Conservation (phyloP, 2,797 vertebrate genomes). For the Sebastes wilsoni region DNA sequence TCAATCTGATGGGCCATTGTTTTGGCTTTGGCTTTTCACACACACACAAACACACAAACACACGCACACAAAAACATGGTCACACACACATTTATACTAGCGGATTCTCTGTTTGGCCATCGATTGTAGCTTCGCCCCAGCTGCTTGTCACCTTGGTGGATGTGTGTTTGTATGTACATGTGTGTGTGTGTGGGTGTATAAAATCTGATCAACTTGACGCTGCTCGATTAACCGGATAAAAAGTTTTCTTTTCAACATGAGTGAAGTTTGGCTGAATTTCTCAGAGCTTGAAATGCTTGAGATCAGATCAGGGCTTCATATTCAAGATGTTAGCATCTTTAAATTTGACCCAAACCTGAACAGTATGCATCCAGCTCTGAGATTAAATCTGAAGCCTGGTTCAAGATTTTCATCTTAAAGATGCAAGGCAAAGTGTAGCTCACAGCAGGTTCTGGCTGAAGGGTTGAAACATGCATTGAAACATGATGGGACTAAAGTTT, state of each 20-base stretch:
- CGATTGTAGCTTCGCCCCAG: conserved; percentile 74
- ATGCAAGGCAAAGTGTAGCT: neutral
- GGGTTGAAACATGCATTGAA: neutral
- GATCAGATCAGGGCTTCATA: neutral
- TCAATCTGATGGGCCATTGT: conserved; percentile 92
- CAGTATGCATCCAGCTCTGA: neutral
- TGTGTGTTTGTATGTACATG: conserved; percentile 14
- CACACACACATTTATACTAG: conserved; percentile 31
- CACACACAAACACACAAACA: conserved; percentile 2
- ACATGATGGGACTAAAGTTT: neutral
- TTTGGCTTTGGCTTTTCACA: conserved; percentile 75
- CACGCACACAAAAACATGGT: neutral
- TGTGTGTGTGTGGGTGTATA: conserved; percentile 8
- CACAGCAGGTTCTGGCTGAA: neutral
- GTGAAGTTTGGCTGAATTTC: neutral
- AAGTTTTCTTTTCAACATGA: neutral
- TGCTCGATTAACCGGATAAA: conserved; percentile 54
- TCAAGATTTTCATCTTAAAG: neutral
- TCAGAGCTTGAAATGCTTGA: neutral
- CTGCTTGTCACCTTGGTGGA: conserved; percentile 80
- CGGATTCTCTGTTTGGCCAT: conserved; percentile 83
- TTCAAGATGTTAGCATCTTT: neutral
- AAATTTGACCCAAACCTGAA: neutral
- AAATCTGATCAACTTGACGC: conserved; percentile 63
- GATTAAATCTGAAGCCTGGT: neutral